Evolutionary conservation across 2,888 invertebrate genomes (phyloP).

Genomic region (Liodrosophila aerea): DNA sequence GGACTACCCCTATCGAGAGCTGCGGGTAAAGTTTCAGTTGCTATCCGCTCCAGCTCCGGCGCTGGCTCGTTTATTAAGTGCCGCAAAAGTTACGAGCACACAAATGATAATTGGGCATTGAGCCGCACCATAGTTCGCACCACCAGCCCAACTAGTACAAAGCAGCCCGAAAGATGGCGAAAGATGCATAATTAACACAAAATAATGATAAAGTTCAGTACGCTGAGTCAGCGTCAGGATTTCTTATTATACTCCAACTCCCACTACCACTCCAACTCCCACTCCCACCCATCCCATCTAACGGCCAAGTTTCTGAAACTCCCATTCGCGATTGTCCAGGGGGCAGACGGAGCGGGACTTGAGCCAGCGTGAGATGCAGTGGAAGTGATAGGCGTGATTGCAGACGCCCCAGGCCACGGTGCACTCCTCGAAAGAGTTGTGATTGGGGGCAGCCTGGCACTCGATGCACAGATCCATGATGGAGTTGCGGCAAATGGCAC

Average conservation of each 20-base stretch:
- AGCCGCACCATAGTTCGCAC: constrained; percentile 29
- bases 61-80: constrained; percentile 68
- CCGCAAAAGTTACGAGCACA: constrained; percentile 64
- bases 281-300: constrained; percentile 29
- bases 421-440: constrained; percentile 98
- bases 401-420: constrained; percentile 99
- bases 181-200: constrained; percentile 76
- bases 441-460: constrained; percentile 80
- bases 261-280: neutral
- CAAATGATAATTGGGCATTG: constrained; percentile 77
- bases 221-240: constrained; percentile 58
- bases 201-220: constrained; percentile 73
- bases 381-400: constrained; percentile 99
- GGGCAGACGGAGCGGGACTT: constrained; percentile 99
- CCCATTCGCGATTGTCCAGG: constrained; percentile 99
- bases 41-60: constrained; percentile 2
- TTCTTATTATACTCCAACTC: constrained; percentile 32
- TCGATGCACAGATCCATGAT: constrained; percentile 55
- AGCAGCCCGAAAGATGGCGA: too few species aligned
- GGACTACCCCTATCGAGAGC: constrained; percentile 29
- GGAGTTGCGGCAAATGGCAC: constrained; percentile 53
- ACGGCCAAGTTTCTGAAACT: constrained; percentile 96
- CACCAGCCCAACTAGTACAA: too few species aligned
- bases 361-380: constrained; percentile 99
- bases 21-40: constrained; percentile 65